Conservation (phyloP, 2,888 invertebrate species). For the Stenichneumon culpator region DNA sequence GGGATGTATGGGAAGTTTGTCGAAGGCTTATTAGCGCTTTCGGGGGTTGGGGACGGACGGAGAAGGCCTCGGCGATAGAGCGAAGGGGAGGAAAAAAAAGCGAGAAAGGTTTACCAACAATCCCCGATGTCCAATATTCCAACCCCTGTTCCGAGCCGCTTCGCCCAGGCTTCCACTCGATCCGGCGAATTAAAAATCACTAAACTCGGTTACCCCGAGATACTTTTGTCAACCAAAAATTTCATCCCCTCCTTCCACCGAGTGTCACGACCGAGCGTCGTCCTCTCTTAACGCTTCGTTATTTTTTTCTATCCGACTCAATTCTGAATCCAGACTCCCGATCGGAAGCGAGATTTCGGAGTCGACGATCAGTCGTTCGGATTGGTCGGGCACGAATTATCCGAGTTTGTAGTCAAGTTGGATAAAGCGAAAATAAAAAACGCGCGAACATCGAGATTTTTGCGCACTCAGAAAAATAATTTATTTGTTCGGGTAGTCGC, state of each 20-base stretch:
- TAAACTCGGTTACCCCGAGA: constrained; percentile 80
- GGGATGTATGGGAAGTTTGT: constrained; percentile 80
- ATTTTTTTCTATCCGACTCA: constrained; percentile 17
- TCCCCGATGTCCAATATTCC: constrained; percentile 55
- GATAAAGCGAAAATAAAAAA: too few species aligned
- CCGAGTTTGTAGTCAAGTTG: too few species aligned
- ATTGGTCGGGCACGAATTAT: background rate
- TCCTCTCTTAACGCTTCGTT: background rate
- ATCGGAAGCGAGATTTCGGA: background rate
- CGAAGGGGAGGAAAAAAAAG: constrained; percentile 38
- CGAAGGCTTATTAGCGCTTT: constrained; percentile 83
- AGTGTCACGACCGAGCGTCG: constrained; percentile 1
- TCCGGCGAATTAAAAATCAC: constrained; percentile 83
- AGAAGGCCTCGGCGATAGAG: constrained; percentile 48
- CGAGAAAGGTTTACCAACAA: constrained; percentile 36
- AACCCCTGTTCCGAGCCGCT: constrained; percentile 65
- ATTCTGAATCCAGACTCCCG: background rate
- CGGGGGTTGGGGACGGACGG: constrained; percentile 68
- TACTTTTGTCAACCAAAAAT: constrained; percentile 54
- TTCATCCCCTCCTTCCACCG: background rate
- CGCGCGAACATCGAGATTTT: too few species aligned
- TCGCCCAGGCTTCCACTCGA: constrained; percentile 72
- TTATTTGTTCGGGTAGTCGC: too few species aligned
- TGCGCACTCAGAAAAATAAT: too few species aligned
- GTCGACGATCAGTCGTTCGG: background rate